phyloP scores from a whole-genome alignment of 1,140 invertebrate species.

The Drosophila rufa region DNA sequence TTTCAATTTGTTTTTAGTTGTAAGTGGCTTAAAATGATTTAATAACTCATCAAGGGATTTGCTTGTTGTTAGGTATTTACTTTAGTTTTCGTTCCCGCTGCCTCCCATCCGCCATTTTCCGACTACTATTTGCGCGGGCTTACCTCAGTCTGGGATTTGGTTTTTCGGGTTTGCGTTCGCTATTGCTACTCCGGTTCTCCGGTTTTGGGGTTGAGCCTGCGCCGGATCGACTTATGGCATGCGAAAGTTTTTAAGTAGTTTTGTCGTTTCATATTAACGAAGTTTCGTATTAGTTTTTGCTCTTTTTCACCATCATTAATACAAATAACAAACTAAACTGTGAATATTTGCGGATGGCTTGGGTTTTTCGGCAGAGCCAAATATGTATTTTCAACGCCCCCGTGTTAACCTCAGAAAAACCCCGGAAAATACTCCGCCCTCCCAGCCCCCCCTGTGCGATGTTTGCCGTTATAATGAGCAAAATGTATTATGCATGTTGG shows the following conservation, averaged over 20 bases:
- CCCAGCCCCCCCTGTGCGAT: conserved; percentile 6
- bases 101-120: conserved; percentile 19
- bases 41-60: conserved; percentile 84
- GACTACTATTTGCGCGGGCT: conserved; percentile 37
- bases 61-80: conserved; percentile 79
- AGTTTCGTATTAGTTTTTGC: conserved; percentile 81
- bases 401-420: conserved; percentile 22
- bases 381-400: conserved; percentile 43
- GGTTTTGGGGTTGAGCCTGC: conserved; percentile 29
- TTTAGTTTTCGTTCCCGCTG: conserved; percentile 61
- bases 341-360: conserved; percentile 58
- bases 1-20: conserved; percentile 84
- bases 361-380: conserved; percentile 11
- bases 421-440: not conserved
- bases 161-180: conserved; percentile 12
- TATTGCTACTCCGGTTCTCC: conserved; percentile 7
- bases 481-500: conserved; percentile 55
- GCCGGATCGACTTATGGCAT: conserved; percentile 63
- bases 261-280: conserved; percentile 82
- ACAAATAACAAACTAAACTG: conserved; percentile 73
- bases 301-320: conserved; percentile 76
- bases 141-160: conserved; percentile 32
- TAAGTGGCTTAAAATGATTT: conserved; percentile 84
- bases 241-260: conserved; percentile 81
- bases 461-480: conserved; percentile 77